These are phyloP conservation scores for Tympanuchus pallidicinctus DNA, from an alignment of 2,113 vertebrate species.

Conservation along the genomic window DNA sequence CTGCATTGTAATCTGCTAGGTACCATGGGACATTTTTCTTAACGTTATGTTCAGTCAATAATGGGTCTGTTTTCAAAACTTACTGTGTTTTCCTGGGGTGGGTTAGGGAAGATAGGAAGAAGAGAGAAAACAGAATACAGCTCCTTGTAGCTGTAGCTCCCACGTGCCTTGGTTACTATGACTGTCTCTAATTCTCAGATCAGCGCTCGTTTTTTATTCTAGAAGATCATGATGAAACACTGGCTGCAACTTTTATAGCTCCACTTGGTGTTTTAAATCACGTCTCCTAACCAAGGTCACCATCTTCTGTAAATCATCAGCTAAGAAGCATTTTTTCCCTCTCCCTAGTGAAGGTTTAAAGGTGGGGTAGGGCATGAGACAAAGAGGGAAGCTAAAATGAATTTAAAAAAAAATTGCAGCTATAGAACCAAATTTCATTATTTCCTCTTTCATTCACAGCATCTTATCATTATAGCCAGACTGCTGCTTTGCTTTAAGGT, in stretches of 20 bases:
- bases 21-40: constrained; percentile 52
- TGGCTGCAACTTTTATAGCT: constrained; percentile 37
- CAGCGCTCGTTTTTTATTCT: not conserved
- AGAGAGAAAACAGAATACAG: constrained; percentile 46
- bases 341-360: constrained; percentile 53
- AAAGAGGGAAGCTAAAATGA: constrained; percentile 68
- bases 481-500: constrained; percentile 56
- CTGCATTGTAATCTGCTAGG: constrained; percentile 59
- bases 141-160: constrained; percentile 54
- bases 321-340: constrained; percentile 64
- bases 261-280: constrained; percentile 60
- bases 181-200: constrained; percentile 22
- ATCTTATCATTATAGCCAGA: constrained; percentile 64
- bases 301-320: constrained; percentile 54
- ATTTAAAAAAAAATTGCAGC: constrained; percentile 70
- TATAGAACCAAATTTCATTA: constrained; percentile 79
- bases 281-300: constrained; percentile 38
- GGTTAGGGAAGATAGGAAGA: not conserved
- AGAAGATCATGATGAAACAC: constrained; percentile 11
- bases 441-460: constrained; percentile 77
- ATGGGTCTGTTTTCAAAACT: constrained; percentile 55
- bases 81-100: constrained; percentile 46
- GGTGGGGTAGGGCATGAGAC: constrained; percentile 24
- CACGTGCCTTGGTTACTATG: constrained; percentile 6
- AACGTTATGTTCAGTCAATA: constrained; percentile 45